Evolutionary conservation across 2,888 invertebrate species (phyloP).

Genomic region (Drepana falcataria): DNA sequence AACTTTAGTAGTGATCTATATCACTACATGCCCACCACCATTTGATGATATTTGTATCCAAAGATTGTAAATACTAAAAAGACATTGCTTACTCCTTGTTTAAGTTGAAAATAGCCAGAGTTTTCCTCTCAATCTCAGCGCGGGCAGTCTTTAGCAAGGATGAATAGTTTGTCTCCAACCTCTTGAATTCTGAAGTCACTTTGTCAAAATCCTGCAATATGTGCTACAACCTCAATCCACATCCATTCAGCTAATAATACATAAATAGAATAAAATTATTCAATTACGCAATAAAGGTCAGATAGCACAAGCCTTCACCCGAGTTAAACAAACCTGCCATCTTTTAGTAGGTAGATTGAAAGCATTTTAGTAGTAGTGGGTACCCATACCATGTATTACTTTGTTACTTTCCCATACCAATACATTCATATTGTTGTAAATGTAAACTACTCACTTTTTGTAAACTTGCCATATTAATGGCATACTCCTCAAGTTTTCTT

Average conservation of each 20-base stretch:
- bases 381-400: no score
- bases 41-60: constrained; percentile 1
- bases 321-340: no score
- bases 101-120: constrained; percentile 50
- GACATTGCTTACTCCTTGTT: constrained; percentile 56
- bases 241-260: constrained; percentile 36
- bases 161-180: constrained; percentile 56
- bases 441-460: constrained; percentile 53
- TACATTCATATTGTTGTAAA: no score
- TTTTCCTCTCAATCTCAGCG: constrained; percentile 63
- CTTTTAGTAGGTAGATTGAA: no score
- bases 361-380: no score
- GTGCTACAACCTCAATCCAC: constrained; percentile 66
- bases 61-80: background rate
- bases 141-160: constrained; percentile 62
- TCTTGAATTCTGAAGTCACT: constrained; percentile 47
- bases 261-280: no score
- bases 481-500: constrained; percentile 45
- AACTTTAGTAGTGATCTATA: no score
- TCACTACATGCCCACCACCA: no score
- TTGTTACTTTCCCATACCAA: no score
- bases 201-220: constrained; percentile 71
- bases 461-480: constrained; percentile 39
- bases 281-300: no score
- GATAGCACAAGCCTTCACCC: no score